phyloP scores from a whole-genome alignment of 2,888 invertebrate genomes.

The Protodeltote pygarga region DNA sequence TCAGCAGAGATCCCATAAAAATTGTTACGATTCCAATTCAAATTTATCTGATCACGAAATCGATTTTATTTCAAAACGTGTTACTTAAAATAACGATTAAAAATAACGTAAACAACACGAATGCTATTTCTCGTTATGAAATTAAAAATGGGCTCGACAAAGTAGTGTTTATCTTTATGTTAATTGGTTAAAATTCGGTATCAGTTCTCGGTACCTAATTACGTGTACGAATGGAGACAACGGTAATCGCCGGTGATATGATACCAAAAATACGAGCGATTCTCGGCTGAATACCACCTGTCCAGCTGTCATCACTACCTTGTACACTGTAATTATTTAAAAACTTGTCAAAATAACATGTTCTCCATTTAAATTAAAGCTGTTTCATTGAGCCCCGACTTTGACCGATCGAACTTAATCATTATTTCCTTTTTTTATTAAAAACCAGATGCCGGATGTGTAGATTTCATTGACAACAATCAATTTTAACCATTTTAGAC shows the following conservation, averaged over 20 bases:
- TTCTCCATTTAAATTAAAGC: slow-evolving; percentile 29
- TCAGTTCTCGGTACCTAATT: slow-evolving; percentile 55
- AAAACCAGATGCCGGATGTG: slow-evolving; percentile 36
- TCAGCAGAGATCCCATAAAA: slow-evolving; percentile 24
- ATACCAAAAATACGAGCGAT: slow-evolving; percentile 35
- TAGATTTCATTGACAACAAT: slow-evolving; percentile 19
- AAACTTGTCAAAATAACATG: slow-evolving; percentile 28
- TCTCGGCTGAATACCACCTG: slow-evolving; percentile 32
- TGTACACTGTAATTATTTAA: slow-evolving; percentile 34
- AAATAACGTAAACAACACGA: slow-evolving; percentile 41
- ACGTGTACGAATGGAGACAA: slow-evolving; percentile 46
- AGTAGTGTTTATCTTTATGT: slow-evolving; percentile 56
- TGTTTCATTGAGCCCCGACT: slow-evolving; percentile 41
- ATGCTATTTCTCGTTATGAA: slow-evolving; percentile 49
- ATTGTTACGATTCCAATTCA: slow-evolving; percentile 26
- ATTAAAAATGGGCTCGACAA: slow-evolving; percentile 47
- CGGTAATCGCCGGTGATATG: slow-evolving; percentile 44
- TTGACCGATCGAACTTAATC: slow-evolving; percentile 30
- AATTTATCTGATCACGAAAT: slow-evolving; percentile 49
- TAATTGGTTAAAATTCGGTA: slow-evolving; percentile 61
- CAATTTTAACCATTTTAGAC: slow-evolving; percentile 29
- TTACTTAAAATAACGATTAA: slow-evolving; percentile 28
- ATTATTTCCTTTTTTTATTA: slow-evolving; percentile 28
- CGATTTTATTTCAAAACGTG: slow-evolving; percentile 37
- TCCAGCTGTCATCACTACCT: slow-evolving; percentile 36